These are phyloP conservation scores for Mesaphorura yosii DNA, from an alignment of 1,140 invertebrate genomes.

Conservation along the genomic window DNA sequence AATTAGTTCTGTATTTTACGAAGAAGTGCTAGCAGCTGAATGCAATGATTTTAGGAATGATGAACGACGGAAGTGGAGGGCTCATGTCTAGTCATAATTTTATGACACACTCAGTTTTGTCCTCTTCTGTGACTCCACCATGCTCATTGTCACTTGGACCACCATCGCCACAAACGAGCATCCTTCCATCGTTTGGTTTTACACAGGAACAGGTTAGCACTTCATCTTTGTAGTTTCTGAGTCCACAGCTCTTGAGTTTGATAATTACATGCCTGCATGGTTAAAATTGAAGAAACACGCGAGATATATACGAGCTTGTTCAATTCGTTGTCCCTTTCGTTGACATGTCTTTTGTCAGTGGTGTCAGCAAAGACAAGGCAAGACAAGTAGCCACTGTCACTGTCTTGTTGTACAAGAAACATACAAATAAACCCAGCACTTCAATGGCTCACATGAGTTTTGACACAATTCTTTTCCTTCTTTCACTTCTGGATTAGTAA, in stretches of 20 bases:
- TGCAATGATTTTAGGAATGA: slow-evolving; percentile 27
- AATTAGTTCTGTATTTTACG: neutral
- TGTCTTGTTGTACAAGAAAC: no score
- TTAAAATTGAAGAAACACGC: no score
- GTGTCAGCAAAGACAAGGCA: no score
- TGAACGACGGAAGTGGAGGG: slow-evolving; percentile 16
- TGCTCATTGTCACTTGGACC: slow-evolving; percentile 34
- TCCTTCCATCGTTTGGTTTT: slow-evolving; percentile 87
- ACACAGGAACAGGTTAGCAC: slow-evolving; percentile 74
- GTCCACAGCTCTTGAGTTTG: neutral
- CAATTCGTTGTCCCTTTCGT: no score
- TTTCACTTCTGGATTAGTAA: no score
- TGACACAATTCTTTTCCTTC: no score
- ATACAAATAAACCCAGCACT: no score
- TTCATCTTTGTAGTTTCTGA: neutral
- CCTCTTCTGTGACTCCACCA: slow-evolving; percentile 30
- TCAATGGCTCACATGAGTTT: no score
- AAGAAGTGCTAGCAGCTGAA: no score
- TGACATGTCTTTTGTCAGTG: no score
- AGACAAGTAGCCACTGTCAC: no score
- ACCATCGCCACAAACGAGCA: slow-evolving; percentile 46
- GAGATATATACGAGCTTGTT: no score
- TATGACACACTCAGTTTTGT: slow-evolving; percentile 12
- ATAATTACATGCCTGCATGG: neutral
- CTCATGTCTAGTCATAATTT: slow-evolving; percentile 21